Base-by-base conservation (phyloP, 2,888 invertebrate genomes). In the Adela reaumurella region DNA sequence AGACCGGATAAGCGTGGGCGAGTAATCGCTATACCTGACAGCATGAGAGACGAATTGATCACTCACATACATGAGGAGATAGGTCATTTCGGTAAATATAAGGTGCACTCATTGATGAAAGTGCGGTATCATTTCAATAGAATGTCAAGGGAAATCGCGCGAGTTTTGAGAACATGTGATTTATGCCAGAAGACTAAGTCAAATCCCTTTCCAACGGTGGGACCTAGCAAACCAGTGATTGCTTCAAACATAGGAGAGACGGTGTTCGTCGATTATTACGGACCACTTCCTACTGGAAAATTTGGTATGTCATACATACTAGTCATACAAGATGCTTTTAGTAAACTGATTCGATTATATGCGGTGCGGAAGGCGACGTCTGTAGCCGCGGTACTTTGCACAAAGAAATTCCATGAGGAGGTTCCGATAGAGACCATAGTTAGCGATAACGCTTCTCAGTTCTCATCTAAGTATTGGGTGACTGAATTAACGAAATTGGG, bases 141-240 rank as follows among this genome's bases (percentile, higher is more conserved):
- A 4, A 24, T 24, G 24, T 24, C 17, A 16, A 35, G 45, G 17
- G 49, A 51, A 19, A 42, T 51, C 6, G 28, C 42, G 2, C 29
- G 29, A 3, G 11, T 49, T 10, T 6, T 51, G n/a, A 49, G 24
- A 29, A 45, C 44, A 1, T 53, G 53, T 20, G 46, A 50, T 5
- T 20, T 41, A 10, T 53, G 53, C 19, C 52, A 52, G 29, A 11
- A 47, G 18, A 44, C 50, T 2, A 49, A 53, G 20, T 4, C 20
- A 24, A 45, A 46, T 18, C 35, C 49, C 14, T 45, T 44, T 11
- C 46, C 47, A 19, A 47, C 47, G 17, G 19, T 50, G 1, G 52
- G 52, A 17, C 6, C 8, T 8, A 3, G 8, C 14, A 35, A 8
- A 3, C 35, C 35, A 4, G n/a, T 35, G 3, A 35, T 35, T 11